These are phyloP conservation scores for Suricata suricatta DNA, from an alignment of 2,113 vertebrate genomes.

Conservation along the genomic window DNA sequence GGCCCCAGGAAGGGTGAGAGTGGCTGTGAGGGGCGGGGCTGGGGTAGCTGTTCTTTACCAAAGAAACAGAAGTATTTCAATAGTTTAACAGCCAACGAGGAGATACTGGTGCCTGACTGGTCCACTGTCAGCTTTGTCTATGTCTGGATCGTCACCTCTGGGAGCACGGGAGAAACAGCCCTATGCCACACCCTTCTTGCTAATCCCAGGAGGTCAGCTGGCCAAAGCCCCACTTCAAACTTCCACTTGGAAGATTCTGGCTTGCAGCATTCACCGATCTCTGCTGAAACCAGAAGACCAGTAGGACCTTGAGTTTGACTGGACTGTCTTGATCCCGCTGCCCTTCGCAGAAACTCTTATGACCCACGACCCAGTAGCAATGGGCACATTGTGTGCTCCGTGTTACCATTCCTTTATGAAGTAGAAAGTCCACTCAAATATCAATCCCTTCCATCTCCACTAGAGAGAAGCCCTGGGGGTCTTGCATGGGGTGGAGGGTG, in stretches of 20 bases:
- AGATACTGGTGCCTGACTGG: background rate
- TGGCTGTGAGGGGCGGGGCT: background rate
- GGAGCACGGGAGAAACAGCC: background rate
- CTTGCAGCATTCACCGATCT: background rate
- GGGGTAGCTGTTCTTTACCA: background rate
- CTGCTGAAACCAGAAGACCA: background rate
- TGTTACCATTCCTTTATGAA: background rate
- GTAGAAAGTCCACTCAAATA: background rate
- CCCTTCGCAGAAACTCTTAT: background rate
- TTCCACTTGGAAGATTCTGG: background rate
- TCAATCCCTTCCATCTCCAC: background rate
- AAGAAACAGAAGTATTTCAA: background rate
- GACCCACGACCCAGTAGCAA: background rate
- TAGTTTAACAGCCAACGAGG: background rate
- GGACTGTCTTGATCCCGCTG: background rate
- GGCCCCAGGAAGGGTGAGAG: background rate
- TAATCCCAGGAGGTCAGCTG: background rate
- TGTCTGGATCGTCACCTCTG: background rate
- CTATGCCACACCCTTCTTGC: background rate
- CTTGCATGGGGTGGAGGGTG: background rate
- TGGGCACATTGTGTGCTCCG: accelerated
- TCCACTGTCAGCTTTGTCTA: background rate
- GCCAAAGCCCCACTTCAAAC: background rate
- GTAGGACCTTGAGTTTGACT: background rate
- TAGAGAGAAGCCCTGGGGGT: background rate